Conservation (phyloP, 2,797 vertebrate genomes). For the Loris lydekkerianus region DNA sequence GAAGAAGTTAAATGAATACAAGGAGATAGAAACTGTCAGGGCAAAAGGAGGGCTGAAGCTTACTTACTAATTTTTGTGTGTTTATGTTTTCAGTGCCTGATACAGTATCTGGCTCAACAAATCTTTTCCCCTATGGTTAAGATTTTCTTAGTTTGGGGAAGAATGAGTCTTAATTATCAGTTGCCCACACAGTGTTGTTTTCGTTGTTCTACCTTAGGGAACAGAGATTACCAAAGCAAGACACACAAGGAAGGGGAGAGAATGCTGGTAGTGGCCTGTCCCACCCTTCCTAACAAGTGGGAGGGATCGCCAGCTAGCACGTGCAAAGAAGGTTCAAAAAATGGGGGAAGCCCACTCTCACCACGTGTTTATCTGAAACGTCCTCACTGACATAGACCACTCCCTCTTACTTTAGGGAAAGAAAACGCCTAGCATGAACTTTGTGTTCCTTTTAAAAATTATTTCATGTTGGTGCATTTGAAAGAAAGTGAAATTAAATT, state of each 20-base stretch:
- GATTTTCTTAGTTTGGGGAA: slow-evolving; percentile 49
- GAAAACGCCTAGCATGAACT: background rate
- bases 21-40: background rate
- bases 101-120: background rate
- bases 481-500: slow-evolving; percentile 28
- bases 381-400: background rate
- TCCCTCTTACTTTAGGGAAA: slow-evolving; percentile 27
- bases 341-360: no score
- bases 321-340: background rate
- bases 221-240: background rate
- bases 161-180: background rate
- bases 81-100: background rate
- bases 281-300: background rate
- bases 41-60: background rate
- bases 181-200: background rate
- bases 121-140: background rate
- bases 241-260: background rate
- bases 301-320: background rate
- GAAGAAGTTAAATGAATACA: background rate
- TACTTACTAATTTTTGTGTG: background rate
- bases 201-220: background rate
- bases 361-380: background rate
- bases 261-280: background rate
- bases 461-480: background rate
- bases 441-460: background rate